Percentiles rank a stretch among this genome's conserved stretches.
Evolutionary conservation across 2,888 invertebrate genomes (phyloP).

Genomic region (Drosophila affinis): DNA sequence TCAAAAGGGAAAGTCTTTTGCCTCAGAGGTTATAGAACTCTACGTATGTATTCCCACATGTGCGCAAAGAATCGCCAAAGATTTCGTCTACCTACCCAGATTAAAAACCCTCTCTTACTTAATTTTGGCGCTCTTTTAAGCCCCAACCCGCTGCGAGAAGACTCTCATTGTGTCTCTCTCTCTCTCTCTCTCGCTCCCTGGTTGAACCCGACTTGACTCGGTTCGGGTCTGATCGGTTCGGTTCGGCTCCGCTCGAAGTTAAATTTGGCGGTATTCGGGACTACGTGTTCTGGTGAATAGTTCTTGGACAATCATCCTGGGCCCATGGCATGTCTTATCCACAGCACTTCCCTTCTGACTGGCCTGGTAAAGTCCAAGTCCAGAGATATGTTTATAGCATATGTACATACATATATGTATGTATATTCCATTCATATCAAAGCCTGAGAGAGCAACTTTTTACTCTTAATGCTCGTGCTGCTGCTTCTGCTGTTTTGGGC

Average conservation of each 20-base stretch:
- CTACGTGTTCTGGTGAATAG: not conserved
- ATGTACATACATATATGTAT: too few relatives aligned
- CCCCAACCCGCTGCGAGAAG: not conserved
- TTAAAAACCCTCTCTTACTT: not conserved
- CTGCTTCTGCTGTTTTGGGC: not conserved
- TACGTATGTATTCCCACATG: not conserved
- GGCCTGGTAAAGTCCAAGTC: not conserved
- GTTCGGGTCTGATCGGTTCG: not conserved
- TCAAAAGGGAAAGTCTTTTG: conserved; percentile 1
- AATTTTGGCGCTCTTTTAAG: not conserved
- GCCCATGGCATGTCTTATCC: not conserved
- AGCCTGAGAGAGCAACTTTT: not conserved
- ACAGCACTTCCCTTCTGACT: too few relatives aligned
- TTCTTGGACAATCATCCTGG: not conserved
- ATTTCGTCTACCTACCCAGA: not conserved
- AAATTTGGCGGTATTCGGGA: not conserved
- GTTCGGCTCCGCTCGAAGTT: too few relatives aligned
- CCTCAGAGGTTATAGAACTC: not conserved
- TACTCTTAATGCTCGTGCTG: not conserved
- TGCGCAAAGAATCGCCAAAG: not conserved
- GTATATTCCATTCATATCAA: not conserved
- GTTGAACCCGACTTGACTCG: not conserved
- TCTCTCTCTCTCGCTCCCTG: not conserved
- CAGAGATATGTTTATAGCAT: not conserved
- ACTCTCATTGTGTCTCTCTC: not conserved